Conservation (phyloP, 2,113 vertebrate species). For the Dicrurus megarhynchus region DNA sequence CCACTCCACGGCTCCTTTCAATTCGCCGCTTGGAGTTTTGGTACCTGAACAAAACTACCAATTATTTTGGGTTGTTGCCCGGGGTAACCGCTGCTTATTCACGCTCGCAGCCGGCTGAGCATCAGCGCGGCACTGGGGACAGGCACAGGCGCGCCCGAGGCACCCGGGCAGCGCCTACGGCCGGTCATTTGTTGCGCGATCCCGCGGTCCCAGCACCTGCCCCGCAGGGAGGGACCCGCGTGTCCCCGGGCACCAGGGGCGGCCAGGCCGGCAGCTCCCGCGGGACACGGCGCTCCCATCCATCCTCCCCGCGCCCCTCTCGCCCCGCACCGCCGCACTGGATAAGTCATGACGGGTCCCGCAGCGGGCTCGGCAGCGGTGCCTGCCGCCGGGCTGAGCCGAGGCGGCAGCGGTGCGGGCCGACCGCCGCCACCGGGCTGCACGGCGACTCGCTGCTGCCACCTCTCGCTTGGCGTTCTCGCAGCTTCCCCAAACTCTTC, state of each 20-base stretch:
- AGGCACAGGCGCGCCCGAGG: not conserved
- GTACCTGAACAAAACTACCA: not conserved
- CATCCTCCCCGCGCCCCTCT: not conserved
- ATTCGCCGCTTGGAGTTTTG: not conserved
- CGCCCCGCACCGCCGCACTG: not conserved
- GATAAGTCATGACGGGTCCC: fast-evolving
- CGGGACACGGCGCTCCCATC: not conserved
- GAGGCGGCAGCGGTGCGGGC: not conserved
- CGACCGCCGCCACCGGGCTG: not conserved
- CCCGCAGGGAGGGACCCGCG: not conserved
- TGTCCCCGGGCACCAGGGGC: not conserved
- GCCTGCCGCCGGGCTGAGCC: not conserved
- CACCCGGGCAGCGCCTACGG: not conserved
- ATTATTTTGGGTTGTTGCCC: not conserved
- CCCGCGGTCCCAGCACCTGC: not conserved
- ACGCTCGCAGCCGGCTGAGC: not conserved
- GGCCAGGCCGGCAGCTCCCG: not conserved
- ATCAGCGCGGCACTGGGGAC: fast-evolving
- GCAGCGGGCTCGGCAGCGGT: not conserved
- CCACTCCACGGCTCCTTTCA: not conserved
- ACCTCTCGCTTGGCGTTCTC: slow-evolving; percentile 66
- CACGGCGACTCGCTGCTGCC: slow-evolving; percentile 73
- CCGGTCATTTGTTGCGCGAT: too few relatives aligned
- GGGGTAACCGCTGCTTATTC: not conserved
- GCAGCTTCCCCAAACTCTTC: not conserved